Evolutionary conservation across 2,113 vertebrate species (phyloP).

Genomic region (Pterocles gutturalis): DNA sequence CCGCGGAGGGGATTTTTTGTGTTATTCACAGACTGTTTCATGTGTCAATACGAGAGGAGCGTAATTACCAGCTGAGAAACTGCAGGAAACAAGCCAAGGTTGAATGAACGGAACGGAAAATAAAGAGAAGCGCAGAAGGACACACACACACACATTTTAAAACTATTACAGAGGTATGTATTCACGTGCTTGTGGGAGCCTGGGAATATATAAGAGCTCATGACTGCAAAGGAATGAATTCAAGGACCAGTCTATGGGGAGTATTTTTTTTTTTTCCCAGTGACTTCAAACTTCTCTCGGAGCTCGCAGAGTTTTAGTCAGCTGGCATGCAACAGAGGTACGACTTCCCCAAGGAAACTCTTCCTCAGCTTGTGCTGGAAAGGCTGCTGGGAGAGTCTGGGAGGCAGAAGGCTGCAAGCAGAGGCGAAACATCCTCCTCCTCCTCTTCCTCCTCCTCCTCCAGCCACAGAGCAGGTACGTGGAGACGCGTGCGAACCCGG

Average conservation of each 20-base stretch:
- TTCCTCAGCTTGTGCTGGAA: slow-evolving; percentile 39
- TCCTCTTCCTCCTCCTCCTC: background rate
- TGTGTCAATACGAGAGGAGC: slow-evolving; percentile 4
- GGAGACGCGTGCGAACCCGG: background rate
- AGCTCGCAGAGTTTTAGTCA: slow-evolving; percentile 65
- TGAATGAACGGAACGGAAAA: slow-evolving; percentile 52
- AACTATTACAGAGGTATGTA: slow-evolving; percentile 53
- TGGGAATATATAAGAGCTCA: slow-evolving; percentile 52
- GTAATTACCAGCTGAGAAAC: slow-evolving; percentile 50
- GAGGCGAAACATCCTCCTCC: slow-evolving; percentile 14
- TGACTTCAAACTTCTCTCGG: slow-evolving; percentile 69
- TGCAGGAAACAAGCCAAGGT: slow-evolving; percentile 57
- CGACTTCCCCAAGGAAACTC: slow-evolving; percentile 62
- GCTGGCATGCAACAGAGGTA: slow-evolving; percentile 65
- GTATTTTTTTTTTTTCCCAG: slow-evolving; percentile 24
- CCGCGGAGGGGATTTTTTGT: slow-evolving; percentile 12
- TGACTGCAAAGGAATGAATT: slow-evolving; percentile 59
- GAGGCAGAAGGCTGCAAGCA: slow-evolving; percentile 43
- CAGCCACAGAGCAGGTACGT: slow-evolving; percentile 57
- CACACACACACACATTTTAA: slow-evolving; percentile 52
- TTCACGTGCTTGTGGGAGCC: slow-evolving; percentile 35
- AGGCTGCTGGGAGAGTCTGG: slow-evolving; percentile 40
- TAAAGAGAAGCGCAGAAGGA: background rate
- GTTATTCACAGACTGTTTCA: slow-evolving; percentile 6
- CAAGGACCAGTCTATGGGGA: slow-evolving; percentile 52